phyloP scores from a whole-genome alignment of 2,797 vertebrate species.

The Chelidonichthys spinosus region DNA sequence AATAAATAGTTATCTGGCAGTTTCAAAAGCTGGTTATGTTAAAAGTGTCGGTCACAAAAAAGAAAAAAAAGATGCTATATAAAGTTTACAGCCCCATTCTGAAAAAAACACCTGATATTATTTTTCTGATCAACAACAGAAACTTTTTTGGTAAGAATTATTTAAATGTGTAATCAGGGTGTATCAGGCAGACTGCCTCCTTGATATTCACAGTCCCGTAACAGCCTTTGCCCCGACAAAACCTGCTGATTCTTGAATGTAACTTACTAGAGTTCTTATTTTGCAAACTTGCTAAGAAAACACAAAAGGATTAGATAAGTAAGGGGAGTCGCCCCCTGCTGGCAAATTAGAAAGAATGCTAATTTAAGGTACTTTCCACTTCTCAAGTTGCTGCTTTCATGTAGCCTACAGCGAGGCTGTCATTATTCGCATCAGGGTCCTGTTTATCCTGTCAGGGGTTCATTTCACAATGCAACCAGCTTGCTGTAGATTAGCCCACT shows the following conservation, averaged over 20 bases:
- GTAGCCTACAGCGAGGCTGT: too few species aligned
- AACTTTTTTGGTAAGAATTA: not conserved
- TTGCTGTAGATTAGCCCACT: too few species aligned
- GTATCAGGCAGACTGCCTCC: not conserved
- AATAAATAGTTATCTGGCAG: constrained; percentile 13
- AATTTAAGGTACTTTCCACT: too few species aligned
- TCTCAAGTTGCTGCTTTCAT: too few species aligned
- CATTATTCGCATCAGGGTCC: too few species aligned
- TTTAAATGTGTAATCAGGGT: not conserved
- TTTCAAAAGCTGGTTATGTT: constrained; percentile 3
- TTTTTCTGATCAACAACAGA: not conserved
- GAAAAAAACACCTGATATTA: not conserved
- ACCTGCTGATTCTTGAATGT: not conserved
- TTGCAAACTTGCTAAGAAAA: constrained; percentile 4
- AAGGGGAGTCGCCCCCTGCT: too few species aligned
- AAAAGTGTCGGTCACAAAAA: not conserved
- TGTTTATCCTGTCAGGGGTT: too few species aligned
- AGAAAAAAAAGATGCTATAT: not conserved
- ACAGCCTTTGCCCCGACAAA: not conserved
- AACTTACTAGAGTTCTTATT: too few species aligned
- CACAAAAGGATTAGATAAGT: too few species aligned
- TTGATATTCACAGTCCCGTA: not conserved
- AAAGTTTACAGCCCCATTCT: not conserved
- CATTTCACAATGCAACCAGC: too few species aligned
- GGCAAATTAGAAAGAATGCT: too few species aligned